These are phyloP conservation scores for Liodrosophila aerea DNA, from an alignment of 2,888 invertebrate genomes.

Conservation along the genomic window DNA sequence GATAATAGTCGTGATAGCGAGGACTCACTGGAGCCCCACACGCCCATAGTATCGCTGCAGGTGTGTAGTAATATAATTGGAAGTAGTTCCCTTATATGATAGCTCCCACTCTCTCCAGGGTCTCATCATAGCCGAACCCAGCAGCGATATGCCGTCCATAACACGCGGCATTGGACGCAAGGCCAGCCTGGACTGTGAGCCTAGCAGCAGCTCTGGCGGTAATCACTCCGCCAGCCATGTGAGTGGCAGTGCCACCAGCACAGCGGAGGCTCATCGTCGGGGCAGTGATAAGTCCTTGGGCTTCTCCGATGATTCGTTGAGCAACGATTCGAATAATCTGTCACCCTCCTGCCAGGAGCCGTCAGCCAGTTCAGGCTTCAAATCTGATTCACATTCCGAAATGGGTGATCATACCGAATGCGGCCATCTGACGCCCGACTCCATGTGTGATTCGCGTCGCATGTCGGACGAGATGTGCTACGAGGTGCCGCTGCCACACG, in stretches of 20 bases:
- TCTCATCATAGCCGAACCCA: conserved; percentile 74
- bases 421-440: conserved; percentile 82
- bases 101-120: conserved; percentile 46
- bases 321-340: conserved; percentile 85
- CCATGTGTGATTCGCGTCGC: conserved; percentile 81
- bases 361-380: conserved; percentile 85
- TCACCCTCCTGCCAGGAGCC: conserved; percentile 85
- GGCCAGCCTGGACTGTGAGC: conserved; percentile 86
- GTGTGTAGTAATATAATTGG: conserved; percentile 52
- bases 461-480: conserved; percentile 84
- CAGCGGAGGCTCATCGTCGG: conserved; percentile 83
- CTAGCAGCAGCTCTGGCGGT: conserved; percentile 15
- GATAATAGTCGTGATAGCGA: conserved; percentile 89
- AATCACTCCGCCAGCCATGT: conserved; percentile 36
- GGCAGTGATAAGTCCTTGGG: conserved; percentile 88
- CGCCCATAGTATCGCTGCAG: conserved; percentile 80
- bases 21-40: conserved; percentile 86
- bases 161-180: conserved; percentile 90
- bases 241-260: conserved; percentile 10
- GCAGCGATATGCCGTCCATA: conserved; percentile 90
- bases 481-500: conserved; percentile 90
- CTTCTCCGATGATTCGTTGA: conserved; percentile 89
- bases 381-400: conserved; percentile 84
- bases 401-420: conserved; percentile 83
- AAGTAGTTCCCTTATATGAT: too few relatives aligned